phyloP scores from a whole-genome alignment of 2,888 invertebrate species.

The Eutolmus rufibarbis region DNA sequence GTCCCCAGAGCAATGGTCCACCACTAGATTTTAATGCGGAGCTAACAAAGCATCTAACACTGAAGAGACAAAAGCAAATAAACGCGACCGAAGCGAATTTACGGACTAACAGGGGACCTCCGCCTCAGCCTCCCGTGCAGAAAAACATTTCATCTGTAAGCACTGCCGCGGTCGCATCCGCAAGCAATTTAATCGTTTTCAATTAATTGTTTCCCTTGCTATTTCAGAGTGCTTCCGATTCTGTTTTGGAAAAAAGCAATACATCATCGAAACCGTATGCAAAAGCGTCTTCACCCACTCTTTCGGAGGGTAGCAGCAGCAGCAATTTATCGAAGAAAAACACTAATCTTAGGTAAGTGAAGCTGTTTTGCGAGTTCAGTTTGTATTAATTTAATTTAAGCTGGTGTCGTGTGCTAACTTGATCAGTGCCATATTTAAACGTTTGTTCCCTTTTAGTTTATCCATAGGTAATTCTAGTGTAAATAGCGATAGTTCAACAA shows the following conservation, averaged over 20 bases:
- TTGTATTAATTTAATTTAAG: background rate
- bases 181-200: background rate
- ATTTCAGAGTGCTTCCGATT: slow-evolving; percentile 70
- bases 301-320: slow-evolving; percentile 57
- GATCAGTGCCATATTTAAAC: background rate
- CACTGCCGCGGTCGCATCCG: slow-evolving; percentile 26
- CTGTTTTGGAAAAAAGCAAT: slow-evolving; percentile 63
- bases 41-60: slow-evolving; percentile 61
- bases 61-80: slow-evolving; percentile 54
- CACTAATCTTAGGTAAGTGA: slow-evolving; percentile 45
- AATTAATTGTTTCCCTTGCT: slow-evolving; percentile 42
- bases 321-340: slow-evolving; percentile 42
- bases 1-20: slow-evolving; percentile 48
- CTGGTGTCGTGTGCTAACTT: background rate
- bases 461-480: slow-evolving; percentile 60
- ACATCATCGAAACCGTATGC: slow-evolving; percentile 52
- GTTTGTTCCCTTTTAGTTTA: slow-evolving; percentile 53
- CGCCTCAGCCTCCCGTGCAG: slow-evolving; percentile 82
- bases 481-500: slow-evolving; percentile 57
- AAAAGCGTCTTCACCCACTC: slow-evolving; percentile 58
- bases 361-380: background rate
- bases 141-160: slow-evolving; percentile 71
- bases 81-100: slow-evolving; percentile 62
- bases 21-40: slow-evolving; percentile 62
- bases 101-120: slow-evolving; percentile 73